Conservation (phyloP, 2,888 invertebrate species). For the Trachelus stipa region DNA sequence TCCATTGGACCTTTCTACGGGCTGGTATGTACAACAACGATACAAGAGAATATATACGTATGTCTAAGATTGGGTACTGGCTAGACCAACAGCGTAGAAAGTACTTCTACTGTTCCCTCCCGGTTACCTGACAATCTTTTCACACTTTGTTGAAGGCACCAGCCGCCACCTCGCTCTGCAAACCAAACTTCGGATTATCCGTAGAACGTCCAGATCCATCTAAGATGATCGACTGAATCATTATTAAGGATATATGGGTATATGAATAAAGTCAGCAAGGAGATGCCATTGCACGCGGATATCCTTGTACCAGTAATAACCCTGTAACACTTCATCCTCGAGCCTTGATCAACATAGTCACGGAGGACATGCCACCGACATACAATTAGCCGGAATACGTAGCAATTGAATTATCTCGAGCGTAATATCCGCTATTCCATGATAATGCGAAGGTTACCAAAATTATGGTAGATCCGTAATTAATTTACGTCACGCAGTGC, state of each 20-base stretch:
- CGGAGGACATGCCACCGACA: slow-evolving; percentile 20
- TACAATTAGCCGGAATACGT: background rate
- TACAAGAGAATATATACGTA: slow-evolving; percentile 8
- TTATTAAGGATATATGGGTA: background rate
- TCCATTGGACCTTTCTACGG: slow-evolving; percentile 25
- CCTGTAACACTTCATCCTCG: slow-evolving; percentile 37
- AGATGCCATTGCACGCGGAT: slow-evolving; percentile 37
- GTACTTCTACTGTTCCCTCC: slow-evolving; percentile 39
- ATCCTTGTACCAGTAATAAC: slow-evolving; percentile 26
- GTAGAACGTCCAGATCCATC: background rate
- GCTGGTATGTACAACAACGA: slow-evolving; percentile 3
- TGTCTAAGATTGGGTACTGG: slow-evolving; percentile 9
- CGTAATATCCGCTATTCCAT: background rate
- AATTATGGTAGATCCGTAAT: background rate
- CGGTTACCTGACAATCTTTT: slow-evolving; percentile 36
- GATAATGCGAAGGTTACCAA: background rate
- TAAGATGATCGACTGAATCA: background rate
- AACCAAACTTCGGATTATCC: background rate
- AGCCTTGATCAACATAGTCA: slow-evolving; percentile 17
- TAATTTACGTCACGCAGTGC: background rate
- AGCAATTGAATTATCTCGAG: background rate
- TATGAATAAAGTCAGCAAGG: background rate
- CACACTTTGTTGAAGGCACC: slow-evolving; percentile 2
- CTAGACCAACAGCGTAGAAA: slow-evolving; percentile 35
- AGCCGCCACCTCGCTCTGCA: background rate